Conservation (phyloP, 2,888 invertebrate species). For the Petrophora chlorosata region DNA sequence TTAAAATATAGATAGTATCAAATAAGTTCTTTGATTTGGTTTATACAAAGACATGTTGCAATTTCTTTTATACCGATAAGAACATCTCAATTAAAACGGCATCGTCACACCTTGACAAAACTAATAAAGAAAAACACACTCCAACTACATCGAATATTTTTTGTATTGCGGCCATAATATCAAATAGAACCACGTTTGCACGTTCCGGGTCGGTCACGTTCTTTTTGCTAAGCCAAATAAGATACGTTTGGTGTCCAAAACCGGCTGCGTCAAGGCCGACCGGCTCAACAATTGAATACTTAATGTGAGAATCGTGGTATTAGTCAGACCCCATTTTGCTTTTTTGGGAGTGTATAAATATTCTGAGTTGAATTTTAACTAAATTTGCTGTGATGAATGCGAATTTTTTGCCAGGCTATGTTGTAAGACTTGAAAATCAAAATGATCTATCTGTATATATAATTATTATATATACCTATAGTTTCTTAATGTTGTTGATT, state of each 20-base stretch:
- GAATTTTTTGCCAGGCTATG: background rate
- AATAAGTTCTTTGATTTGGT: too few relatives aligned
- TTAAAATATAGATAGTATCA: too few relatives aligned
- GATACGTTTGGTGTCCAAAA: conserved; percentile 62
- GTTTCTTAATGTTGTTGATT: too few relatives aligned
- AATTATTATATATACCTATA: too few relatives aligned
- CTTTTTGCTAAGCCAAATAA: conserved; percentile 62
- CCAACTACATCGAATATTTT: conserved; percentile 17
- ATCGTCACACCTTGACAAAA: conserved; percentile 6
- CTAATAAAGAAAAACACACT: conserved; percentile 5
- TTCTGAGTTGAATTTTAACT: conserved; percentile 29
- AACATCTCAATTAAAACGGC: background rate
- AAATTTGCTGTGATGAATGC: conserved; percentile 4
- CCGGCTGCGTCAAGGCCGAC: conserved; percentile 66
- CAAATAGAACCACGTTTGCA: conserved; percentile 48
- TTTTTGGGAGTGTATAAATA: conserved; percentile 17
- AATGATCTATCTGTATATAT: too few relatives aligned
- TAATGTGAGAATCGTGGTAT: conserved; percentile 34
- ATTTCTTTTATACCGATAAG: background rate
- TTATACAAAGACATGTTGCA: background rate
- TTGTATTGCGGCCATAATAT: conserved; percentile 26
- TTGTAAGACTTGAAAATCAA: too few relatives aligned
- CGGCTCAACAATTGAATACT: conserved; percentile 40
- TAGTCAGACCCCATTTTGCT: conserved; percentile 26
- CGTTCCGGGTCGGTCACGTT: conserved; percentile 56